Conservation (phyloP, 1,140 invertebrate genomes). For the Drusus annulatus region DNA sequence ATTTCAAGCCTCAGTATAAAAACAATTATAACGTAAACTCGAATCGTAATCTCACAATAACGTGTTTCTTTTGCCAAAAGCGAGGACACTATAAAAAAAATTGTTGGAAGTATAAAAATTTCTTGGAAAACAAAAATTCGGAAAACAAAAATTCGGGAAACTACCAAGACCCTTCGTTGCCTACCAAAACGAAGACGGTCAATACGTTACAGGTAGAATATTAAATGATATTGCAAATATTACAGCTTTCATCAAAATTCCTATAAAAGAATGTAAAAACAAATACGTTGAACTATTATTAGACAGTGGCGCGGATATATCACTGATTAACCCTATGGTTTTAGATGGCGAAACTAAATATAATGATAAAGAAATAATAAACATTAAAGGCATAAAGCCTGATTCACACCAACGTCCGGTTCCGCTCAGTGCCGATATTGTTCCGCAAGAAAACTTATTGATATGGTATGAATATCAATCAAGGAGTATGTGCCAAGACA, state of each 20-base stretch:
- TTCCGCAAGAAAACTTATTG: too few relatives aligned
- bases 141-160: not conserved
- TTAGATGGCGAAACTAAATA: not conserved
- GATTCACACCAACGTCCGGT: too few relatives aligned
- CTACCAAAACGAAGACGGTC: not conserved
- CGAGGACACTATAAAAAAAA: not conserved
- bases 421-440: too few relatives aligned
- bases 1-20: not conserved
- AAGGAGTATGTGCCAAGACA: too few relatives aligned
- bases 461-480: too few relatives aligned
- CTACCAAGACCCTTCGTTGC: not conserved
- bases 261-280: not conserved
- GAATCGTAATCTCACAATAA: not conserved
- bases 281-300: not conserved
- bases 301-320: conserved; percentile 4
- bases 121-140: not conserved
- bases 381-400: not conserved
- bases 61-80: not conserved
- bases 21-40: not conserved
- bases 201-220: not conserved
- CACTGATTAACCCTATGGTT: not conserved
- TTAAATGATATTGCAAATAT: not conserved
- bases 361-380: conserved; percentile 2
- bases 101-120: not conserved
- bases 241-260: not conserved